These are phyloP conservation scores for Laticauda laticaudata DNA, from an alignment of 2,113 vertebrate genomes.

Conservation along the genomic window DNA sequence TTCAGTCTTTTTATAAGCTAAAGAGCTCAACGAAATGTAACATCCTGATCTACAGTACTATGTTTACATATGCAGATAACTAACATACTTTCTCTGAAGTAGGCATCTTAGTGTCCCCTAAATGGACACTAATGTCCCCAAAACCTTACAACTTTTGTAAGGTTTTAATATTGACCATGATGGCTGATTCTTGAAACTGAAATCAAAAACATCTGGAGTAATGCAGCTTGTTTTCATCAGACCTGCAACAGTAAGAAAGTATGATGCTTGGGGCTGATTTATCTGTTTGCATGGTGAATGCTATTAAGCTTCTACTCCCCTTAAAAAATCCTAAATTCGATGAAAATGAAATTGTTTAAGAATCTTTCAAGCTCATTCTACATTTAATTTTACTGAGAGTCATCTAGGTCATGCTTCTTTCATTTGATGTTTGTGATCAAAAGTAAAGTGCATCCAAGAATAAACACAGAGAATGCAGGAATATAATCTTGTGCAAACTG, in stretches of 20 bases:
- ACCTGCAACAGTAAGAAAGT: background rate
- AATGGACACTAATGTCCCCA: background rate
- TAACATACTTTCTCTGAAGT: background rate
- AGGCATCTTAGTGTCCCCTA: background rate
- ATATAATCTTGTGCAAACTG: background rate
- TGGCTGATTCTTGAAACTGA: background rate
- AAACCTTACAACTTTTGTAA: background rate
- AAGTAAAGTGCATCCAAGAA: background rate
- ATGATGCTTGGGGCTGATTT: background rate
- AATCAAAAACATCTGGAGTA: background rate
- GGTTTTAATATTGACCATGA: background rate
- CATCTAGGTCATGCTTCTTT: background rate
- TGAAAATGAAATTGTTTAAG: background rate
- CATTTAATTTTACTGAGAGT: background rate
- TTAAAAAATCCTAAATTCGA: background rate
- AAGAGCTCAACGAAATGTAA: background rate
- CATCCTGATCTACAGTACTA: background rate
- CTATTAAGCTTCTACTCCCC: background rate
- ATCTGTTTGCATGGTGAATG: background rate
- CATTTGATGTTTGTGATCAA: background rate
- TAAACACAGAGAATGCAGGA: background rate
- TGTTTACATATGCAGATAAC: background rate
- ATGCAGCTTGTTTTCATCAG: background rate
- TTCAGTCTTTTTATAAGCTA: background rate
- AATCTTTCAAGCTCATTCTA: background rate